Base-by-base conservation (phyloP, 2,797 vertebrate species). In the Acestrorhynchus altus region DNA sequence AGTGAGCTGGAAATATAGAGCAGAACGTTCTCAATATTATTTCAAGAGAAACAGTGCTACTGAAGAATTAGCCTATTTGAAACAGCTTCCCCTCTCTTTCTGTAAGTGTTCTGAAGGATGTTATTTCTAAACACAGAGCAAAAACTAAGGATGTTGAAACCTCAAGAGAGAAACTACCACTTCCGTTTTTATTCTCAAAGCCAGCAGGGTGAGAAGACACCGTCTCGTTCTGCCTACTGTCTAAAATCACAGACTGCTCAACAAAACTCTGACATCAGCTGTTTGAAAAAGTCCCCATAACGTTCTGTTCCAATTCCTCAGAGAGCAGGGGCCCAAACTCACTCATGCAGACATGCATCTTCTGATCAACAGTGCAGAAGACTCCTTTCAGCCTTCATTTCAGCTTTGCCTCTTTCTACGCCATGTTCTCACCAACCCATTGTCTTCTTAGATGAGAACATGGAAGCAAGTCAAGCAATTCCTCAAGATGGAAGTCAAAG, bases 121-220 rank as follows among this genome's bases (percentile, higher is more conserved):
- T 15, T 35, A 70, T 42, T 59, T 69, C 24, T 69, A 47, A 78
- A 73, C 12, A 7, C 26, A 35, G 56, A 18, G 20, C 28, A 57
- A 68, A 85, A 80, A 66, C 11, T 18, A 44, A 66, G 16, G 54
- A 78, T 76, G 64, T 74, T 57, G 64, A 66, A 80, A 64, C 63
- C 49, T 57, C 54, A 65, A 64, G 69, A 73, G 69, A 72, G 66
- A 54, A 81, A 77, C 71, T 40, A 52, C 7, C 39, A 77, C 78
- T 73, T 84, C 76, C 69, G 42, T 49, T 77, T 81, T 63, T 18
- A 18, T 63, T 49, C 22, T 40, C 4, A 74, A 77, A 64, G 60
- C 35, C 71, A 73, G 24, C 20, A 63, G 1, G 4, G 15, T 52
- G 49, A 74, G 8, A 40, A 39, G n/a, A 60, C 8, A 26, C 28